These are phyloP conservation scores for Acrocephalus scirpaceus DNA, from an alignment of 2,797 vertebrate genomes.

Conservation along the genomic window DNA sequence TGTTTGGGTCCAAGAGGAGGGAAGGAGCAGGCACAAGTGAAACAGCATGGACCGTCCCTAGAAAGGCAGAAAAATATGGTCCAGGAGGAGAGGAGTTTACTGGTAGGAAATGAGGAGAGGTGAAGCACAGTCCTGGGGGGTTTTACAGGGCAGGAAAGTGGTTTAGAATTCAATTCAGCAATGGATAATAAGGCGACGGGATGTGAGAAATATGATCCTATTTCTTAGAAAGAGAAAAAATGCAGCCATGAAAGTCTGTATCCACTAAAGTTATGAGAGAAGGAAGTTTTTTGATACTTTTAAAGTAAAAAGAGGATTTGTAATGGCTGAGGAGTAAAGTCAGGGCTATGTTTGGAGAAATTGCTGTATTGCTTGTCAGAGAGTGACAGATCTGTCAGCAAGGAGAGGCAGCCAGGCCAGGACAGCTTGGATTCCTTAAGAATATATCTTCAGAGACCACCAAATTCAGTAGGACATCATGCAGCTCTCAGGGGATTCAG, in stretches of 20 bases:
- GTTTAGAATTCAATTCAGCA: slow-evolving; percentile 7
- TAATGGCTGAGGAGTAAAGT: neutral
- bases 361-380: neutral
- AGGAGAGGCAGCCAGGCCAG: neutral
- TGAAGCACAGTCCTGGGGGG: neutral
- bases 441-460: fast-evolving
- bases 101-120: neutral
- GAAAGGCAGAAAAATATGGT: neutral
- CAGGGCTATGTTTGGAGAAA: neutral
- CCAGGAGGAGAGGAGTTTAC: neutral
- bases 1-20: neutral
- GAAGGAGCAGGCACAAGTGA: neutral
- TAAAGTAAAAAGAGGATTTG: neutral
- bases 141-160: neutral
- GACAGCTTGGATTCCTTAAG: neutral
- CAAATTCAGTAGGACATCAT: neutral
- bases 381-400: neutral
- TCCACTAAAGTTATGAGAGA: neutral
- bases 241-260: neutral
- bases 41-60: neutral
- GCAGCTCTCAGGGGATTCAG: neutral
- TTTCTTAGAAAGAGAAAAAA: neutral
- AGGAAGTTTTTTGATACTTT: neutral
- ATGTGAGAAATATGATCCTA: neutral
- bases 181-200: neutral